Evolutionary conservation across 2,888 invertebrate genomes (phyloP), one percentile per base, ranked within the genome.

Genomic region (Conus canariensis): DNA sequence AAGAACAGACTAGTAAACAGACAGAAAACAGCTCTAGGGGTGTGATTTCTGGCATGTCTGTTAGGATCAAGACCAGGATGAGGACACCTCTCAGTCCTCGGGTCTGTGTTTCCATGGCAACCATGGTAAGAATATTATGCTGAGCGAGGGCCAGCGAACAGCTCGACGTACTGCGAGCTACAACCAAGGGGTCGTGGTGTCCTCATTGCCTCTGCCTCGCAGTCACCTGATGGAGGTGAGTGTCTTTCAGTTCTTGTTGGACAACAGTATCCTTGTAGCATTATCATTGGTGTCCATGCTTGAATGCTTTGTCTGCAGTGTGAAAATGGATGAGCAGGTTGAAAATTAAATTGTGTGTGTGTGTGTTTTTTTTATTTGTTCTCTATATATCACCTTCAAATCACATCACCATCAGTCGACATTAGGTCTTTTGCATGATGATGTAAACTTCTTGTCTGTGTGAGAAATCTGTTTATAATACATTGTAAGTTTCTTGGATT

Each of bases 131-230:
- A 98, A 99, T 96, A 97, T 99, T 77, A 97, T 98, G 10, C 95
- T 97, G 22, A 97, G 97, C 6, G 97, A 97, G 94, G 97, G 97
- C 88, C 97, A 97, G 92, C 96, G 97, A 85, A 96, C 96, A 45
- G 99, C 98, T 0, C 97, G 97, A 93, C 97, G 99, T 88, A 97
- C 97, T 1, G 97, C 98, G 70, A 98, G 98, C 59, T 99, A 98
- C 95, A 98, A 98, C 96, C 98, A 99, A 94, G 98, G 98, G 10
- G 96, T 98, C 16, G 97, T 98, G 0, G 97, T 98, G 93, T 97
- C 97, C 88, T 91, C 93, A 93, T 97, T 97, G 93, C 97, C 98
- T 0, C 95, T 98, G 25, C 97, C 97, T 60, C 97, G 97, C 91
- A 98, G 98, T 30, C 97, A 97, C 92, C 97, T 97, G 93, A 97